Conservation (phyloP, 2,888 invertebrate species). For the Hoplodrina ambigua region DNA sequence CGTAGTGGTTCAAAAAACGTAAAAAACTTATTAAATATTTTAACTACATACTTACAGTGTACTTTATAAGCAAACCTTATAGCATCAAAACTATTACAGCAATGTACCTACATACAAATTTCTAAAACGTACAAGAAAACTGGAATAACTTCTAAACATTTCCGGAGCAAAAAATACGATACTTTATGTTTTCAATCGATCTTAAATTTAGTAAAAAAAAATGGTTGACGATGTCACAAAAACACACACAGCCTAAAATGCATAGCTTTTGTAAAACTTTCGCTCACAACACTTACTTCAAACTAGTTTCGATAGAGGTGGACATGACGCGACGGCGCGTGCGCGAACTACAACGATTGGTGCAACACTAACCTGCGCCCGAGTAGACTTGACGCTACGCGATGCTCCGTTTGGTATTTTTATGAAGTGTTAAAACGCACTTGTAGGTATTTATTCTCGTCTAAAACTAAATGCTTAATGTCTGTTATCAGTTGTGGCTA, state of each 20-base stretch:
- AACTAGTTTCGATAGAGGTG: slow-evolving; percentile 82
- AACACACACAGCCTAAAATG: slow-evolving; percentile 60
- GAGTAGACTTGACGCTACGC: slow-evolving; percentile 36
- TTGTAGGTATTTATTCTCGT: slow-evolving; percentile 8
- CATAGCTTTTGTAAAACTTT: slow-evolving; percentile 70
- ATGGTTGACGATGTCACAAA: slow-evolving; percentile 38
- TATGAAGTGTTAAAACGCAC: slow-evolving; percentile 27
- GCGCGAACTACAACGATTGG: slow-evolving; percentile 53
- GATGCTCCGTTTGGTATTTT: slow-evolving; percentile 33
- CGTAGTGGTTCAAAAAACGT: background rate
- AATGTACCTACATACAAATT: slow-evolving; percentile 18
- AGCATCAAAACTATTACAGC: slow-evolving; percentile 22
- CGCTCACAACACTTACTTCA: slow-evolving; percentile 82
- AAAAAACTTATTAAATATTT: background rate
- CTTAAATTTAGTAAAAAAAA: slow-evolving; percentile 13
- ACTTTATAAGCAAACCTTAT: background rate
- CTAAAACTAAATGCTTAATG: background rate
- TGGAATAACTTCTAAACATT: slow-evolving; percentile 50
- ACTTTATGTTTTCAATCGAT: background rate
- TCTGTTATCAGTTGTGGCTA: background rate
- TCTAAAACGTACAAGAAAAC: slow-evolving; percentile 53
- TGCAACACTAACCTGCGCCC: slow-evolving; percentile 64
- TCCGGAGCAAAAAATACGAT: slow-evolving; percentile 31
- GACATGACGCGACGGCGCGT: slow-evolving; percentile 74
- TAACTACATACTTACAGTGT: slow-evolving; percentile 17